Percentiles rank a stretch among this genome's conserved stretches.
Conservation (phyloP, 1,140 invertebrate genomes). For the Melitaea cinxia region DNA sequence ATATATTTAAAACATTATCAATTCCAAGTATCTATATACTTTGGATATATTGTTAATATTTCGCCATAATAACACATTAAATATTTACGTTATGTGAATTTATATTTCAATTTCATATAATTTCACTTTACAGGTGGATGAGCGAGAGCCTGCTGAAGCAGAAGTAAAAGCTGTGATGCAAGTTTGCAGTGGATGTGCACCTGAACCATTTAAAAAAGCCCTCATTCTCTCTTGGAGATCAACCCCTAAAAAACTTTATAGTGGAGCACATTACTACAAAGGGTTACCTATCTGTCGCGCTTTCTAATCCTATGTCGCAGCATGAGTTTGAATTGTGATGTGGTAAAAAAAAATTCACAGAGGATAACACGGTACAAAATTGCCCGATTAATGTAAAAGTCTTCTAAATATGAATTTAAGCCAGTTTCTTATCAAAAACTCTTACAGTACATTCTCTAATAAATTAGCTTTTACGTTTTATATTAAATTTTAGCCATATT, state of each 20-base stretch:
- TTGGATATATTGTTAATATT: too few species aligned
- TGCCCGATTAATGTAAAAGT: not conserved
- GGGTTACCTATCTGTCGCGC: slow-evolving; percentile 86
- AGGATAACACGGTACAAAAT: slow-evolving; percentile 21
- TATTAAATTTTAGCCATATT: not conserved
- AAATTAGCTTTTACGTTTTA: not conserved
- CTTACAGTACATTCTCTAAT: too few species aligned
- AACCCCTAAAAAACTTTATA: slow-evolving; percentile 88
- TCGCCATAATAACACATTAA: too few species aligned
- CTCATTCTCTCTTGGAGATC: slow-evolving; percentile 88
- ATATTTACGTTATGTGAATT: too few species aligned
- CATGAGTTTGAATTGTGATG: not conserved
- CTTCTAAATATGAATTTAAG: too few species aligned
- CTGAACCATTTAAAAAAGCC: slow-evolving; percentile 90
- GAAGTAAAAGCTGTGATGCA: slow-evolving; percentile 90
- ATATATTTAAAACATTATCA: too few species aligned
- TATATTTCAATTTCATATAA: too few species aligned
- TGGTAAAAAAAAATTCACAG: slow-evolving; percentile 4
- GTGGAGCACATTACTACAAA: slow-evolving; percentile 86
- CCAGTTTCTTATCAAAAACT: too few species aligned
- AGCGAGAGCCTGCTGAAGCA: slow-evolving; percentile 90
- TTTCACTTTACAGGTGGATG: slow-evolving; percentile 78
- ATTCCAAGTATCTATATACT: too few species aligned
- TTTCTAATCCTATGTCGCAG: slow-evolving; percentile 82
- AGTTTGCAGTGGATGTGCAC: slow-evolving; percentile 87